Conservation (phyloP, 2,888 invertebrate genomes). For the Andrena marginata region DNA sequence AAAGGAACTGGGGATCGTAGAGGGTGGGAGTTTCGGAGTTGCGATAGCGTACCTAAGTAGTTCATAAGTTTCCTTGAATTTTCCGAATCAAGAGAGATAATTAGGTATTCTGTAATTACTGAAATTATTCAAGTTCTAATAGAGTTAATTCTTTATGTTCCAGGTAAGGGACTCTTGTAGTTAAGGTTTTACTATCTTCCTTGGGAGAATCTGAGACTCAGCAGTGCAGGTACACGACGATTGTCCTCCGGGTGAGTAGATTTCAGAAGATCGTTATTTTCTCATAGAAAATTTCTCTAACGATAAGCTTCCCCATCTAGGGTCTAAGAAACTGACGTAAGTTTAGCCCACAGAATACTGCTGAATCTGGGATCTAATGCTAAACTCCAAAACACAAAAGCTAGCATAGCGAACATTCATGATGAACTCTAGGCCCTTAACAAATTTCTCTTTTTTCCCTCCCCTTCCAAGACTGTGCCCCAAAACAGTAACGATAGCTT, state of each 20-base stretch:
- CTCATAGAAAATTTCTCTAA: no score
- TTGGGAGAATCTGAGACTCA: not conserved
- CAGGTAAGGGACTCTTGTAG: constrained; percentile 9
- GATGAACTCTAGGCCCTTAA: not conserved
- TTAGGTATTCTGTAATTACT: not conserved
- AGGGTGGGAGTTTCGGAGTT: not conserved
- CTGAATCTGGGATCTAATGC: no score
- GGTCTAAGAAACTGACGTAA: no score
- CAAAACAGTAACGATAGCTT: not conserved
- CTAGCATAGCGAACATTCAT: not conserved
- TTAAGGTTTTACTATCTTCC: not conserved
- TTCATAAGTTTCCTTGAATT: not conserved
- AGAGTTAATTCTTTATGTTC: constrained; percentile 4
- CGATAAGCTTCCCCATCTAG: no score
- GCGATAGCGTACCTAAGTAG: not conserved
- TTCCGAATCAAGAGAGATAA: not conserved
- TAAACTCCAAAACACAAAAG: no score
- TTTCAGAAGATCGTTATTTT: not conserved
- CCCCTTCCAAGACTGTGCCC: not conserved
- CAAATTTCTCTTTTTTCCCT: not conserved
- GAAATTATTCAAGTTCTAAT: not conserved
- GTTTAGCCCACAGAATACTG: no score
- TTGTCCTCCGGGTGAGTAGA: constrained; percentile 6
- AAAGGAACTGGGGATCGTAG: not conserved
- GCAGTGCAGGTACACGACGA: not conserved